Percentiles rank a stretch among this genome's conserved stretches.
Conservation (phyloP, 2,113 vertebrate genomes). For the Nannobrachium achirus region DNA sequence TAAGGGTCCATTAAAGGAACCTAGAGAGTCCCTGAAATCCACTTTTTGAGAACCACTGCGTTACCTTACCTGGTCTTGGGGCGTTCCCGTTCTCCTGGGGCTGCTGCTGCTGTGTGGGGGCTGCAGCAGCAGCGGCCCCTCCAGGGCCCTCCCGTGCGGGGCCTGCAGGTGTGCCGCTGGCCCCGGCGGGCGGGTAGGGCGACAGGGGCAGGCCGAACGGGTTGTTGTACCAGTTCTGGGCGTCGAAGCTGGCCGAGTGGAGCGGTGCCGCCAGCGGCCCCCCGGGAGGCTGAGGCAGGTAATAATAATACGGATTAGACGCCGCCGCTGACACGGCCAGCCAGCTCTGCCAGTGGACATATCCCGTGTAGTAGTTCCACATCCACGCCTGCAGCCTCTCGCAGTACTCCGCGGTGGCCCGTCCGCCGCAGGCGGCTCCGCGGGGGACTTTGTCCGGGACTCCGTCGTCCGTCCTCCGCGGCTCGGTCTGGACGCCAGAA, state of each 20-base stretch:
- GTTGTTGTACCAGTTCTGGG: slow-evolving; percentile 56
- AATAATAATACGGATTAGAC: slow-evolving; percentile 67
- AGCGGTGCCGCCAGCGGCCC: slow-evolving; percentile 32
- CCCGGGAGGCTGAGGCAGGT: slow-evolving; percentile 42
- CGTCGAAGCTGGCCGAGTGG: slow-evolving; percentile 43
- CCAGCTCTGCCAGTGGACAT: slow-evolving; percentile 89
- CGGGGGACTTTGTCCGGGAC: too few species aligned
- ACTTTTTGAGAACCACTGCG: too few species aligned
- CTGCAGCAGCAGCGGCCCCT: too few species aligned
- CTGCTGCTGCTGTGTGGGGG: slow-evolving; percentile 14
- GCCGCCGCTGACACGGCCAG: slow-evolving; percentile 69
- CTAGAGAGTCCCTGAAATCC: too few species aligned
- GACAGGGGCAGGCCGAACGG: slow-evolving; percentile 53
- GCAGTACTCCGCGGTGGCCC: slow-evolving; percentile 85
- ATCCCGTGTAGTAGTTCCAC: slow-evolving; percentile 93
- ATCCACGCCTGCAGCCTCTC: slow-evolving; percentile 92
- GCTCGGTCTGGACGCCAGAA: slow-evolving; percentile 5
- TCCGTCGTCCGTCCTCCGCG: slow-evolving; percentile 4
- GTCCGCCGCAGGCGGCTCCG: slow-evolving; percentile 1
- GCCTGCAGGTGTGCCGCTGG: neutral
- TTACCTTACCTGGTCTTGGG: slow-evolving; percentile 71
- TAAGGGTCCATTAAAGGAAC: too few species aligned
- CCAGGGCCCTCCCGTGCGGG: too few species aligned
- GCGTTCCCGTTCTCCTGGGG: slow-evolving; percentile 71
- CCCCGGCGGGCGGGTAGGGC: slow-evolving; percentile 29